These are phyloP conservation scores for Rhagonycha lutea DNA, from an alignment of 2,888 invertebrate genomes.

Conservation along the genomic window DNA sequence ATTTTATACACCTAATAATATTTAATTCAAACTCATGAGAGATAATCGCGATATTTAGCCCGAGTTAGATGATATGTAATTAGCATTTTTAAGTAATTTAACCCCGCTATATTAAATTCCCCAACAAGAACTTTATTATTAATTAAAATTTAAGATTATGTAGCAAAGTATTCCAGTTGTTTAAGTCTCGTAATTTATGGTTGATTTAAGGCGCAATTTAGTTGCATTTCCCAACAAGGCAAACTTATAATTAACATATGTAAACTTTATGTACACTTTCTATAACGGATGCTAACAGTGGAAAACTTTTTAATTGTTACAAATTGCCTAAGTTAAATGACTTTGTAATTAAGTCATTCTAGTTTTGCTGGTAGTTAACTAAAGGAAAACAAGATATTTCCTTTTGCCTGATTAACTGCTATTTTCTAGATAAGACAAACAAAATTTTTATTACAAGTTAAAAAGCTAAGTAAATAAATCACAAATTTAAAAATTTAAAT, in stretches of 20 bases:
- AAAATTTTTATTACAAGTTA: not conserved
- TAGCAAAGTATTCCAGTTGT: slow-evolving; percentile 21
- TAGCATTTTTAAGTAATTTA: not conserved
- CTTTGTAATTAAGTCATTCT: slow-evolving; percentile 41
- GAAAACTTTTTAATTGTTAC: slow-evolving; percentile 44
- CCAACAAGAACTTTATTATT: slow-evolving; percentile 15
- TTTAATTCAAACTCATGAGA: not conserved
- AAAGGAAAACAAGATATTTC: slow-evolving; percentile 31
- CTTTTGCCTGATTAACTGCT: slow-evolving; percentile 20
- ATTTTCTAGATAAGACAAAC: slow-evolving; percentile 5
- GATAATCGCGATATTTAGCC: not conserved
- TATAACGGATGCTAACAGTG: slow-evolving; percentile 45
- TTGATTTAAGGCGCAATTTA: slow-evolving; percentile 51
- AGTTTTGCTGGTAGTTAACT: slow-evolving; percentile 28
- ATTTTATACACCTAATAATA: not conserved
- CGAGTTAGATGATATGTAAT: not conserved
- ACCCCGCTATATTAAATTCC: not conserved
- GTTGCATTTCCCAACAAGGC: slow-evolving; percentile 51
- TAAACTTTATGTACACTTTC: slow-evolving; percentile 52
- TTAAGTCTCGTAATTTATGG: slow-evolving; percentile 41
- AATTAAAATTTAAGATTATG: slow-evolving; percentile 19
- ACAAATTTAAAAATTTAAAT: not conserved
- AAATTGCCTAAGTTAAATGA: slow-evolving; percentile 45
- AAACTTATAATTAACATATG: slow-evolving; percentile 56
- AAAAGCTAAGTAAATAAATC: not conserved